A percentile compares a stretch with the other conserved stretches of the same genome.
These are phyloP conservation scores for Saiga tatarica DNA, from an alignment of 2,113 vertebrate species.

Conservation along the genomic window DNA sequence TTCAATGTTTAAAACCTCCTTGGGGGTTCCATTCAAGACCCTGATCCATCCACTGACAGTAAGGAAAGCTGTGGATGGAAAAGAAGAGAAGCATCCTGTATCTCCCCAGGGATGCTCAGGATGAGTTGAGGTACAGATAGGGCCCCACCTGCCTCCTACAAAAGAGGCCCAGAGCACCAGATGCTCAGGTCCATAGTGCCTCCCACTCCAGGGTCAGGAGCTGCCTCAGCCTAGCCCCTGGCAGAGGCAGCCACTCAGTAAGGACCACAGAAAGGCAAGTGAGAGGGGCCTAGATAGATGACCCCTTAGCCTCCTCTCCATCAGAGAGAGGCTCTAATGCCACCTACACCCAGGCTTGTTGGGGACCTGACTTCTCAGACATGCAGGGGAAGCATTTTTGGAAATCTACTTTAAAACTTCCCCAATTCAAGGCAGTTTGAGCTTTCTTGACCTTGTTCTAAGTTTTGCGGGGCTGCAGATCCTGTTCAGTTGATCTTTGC, in stretches of 20 bases:
- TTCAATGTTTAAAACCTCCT: conserved; percentile 56
- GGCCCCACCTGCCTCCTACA: not conserved
- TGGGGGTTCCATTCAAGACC: conserved; percentile 13
- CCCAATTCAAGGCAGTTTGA: not conserved
- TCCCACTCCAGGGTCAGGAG: not conserved
- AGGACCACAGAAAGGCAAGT: not conserved
- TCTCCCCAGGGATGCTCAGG: not conserved
- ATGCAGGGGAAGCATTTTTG: not conserved
- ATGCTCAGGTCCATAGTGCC: not conserved
- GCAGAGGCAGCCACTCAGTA: not conserved
- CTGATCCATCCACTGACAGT: not conserved
- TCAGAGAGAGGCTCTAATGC: not conserved
- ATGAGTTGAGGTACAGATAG: not conserved
- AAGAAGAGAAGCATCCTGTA: not conserved
- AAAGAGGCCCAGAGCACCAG: not conserved
- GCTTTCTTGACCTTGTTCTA: not conserved
- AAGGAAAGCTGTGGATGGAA: conserved; percentile 1
- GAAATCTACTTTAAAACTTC: not conserved
- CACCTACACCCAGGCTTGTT: not conserved
- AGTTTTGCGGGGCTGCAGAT: not conserved
- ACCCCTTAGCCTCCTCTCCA: not conserved
- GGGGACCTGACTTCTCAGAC: not conserved
- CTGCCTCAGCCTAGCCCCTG: not conserved
- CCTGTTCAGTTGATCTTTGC: not conserved
- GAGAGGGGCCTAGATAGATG: not conserved